Evolutionary conservation across 2,113 vertebrate genomes (phyloP).

Genomic region (Pterocles gutturalis): DNA sequence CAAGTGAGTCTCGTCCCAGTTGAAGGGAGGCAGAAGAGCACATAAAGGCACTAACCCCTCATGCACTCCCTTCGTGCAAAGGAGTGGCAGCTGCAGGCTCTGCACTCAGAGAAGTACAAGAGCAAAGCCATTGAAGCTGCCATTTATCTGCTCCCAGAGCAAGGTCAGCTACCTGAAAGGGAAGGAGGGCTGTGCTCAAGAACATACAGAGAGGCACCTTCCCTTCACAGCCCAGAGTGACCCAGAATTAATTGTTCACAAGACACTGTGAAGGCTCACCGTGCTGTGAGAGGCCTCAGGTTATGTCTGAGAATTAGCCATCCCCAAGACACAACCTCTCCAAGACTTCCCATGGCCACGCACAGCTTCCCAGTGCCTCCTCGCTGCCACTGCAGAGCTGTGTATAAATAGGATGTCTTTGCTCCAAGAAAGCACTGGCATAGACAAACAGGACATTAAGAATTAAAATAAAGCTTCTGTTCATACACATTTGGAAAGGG

Average conservation of each 20-base stretch:
- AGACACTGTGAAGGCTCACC: neutral
- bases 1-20: rapidly evolving
- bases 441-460: neutral
- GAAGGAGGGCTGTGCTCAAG: neutral
- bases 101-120: neutral
- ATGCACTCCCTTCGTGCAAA: rapidly evolving
- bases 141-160: neutral
- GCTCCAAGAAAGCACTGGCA: neutral
- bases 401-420: neutral
- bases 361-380: neutral
- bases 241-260: neutral
- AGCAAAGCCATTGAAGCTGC: neutral
- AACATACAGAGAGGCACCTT: neutral
- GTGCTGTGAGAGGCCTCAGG: rapidly evolving
- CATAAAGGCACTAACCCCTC: neutral
- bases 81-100: neutral
- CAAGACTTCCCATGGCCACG: neutral
- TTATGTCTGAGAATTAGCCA: neutral
- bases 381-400: neutral
- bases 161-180: neutral
- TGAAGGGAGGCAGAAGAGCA: neutral
- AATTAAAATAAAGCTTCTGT: neutral
- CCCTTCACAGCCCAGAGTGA: neutral
- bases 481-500: neutral
- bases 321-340: neutral